Evolutionary conservation across 1,140 invertebrate species (phyloP).

Genomic region (Drosophila prosaltans): DNA sequence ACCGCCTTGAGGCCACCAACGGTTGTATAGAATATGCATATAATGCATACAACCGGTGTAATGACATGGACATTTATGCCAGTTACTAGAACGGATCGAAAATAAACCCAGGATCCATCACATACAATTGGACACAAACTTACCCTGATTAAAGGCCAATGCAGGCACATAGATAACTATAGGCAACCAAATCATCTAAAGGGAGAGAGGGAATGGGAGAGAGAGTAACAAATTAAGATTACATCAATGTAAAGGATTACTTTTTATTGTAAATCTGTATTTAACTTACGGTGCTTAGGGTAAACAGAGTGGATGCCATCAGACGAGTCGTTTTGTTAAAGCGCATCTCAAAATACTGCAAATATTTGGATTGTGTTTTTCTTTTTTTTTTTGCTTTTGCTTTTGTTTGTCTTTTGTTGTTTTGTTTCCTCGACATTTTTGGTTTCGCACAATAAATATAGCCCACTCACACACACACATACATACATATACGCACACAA

Average conservation of each 20-base stretch:
- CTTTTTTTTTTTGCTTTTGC: constrained; percentile 19
- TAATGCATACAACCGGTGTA: constrained; percentile 88
- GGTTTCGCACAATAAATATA: constrained; percentile 50
- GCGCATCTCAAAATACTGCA: constrained; percentile 91
- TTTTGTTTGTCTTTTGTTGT: background rate
- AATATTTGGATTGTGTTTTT: constrained; percentile 46
- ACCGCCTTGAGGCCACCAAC: constrained; percentile 95
- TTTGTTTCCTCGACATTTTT: constrained; percentile 32
- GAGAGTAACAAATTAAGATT: background rate
- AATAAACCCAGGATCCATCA: background rate
- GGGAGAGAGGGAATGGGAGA: background rate
- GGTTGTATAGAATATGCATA: constrained; percentile 68
- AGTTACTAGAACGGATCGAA: constrained; percentile 87
- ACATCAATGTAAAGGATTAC: background rate
- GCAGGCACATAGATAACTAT: constrained; percentile 96
- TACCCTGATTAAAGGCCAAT: constrained; percentile 94
- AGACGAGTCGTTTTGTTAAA: constrained; percentile 89
- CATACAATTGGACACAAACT: background rate
- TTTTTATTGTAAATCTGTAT: constrained; percentile 15
- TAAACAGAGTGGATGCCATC: constrained; percentile 89
- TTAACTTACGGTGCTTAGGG: constrained; percentile 87
- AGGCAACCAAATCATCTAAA: constrained; percentile 92
- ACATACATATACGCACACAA: constrained; percentile 1
- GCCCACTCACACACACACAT: constrained; percentile 29
- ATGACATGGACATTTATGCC: constrained; percentile 92